Evolutionary conservation across 2,888 invertebrate genomes (phyloP), one percentile per base, ranked within the genome.

Genomic region (Hanleya hanleyi): DNA sequence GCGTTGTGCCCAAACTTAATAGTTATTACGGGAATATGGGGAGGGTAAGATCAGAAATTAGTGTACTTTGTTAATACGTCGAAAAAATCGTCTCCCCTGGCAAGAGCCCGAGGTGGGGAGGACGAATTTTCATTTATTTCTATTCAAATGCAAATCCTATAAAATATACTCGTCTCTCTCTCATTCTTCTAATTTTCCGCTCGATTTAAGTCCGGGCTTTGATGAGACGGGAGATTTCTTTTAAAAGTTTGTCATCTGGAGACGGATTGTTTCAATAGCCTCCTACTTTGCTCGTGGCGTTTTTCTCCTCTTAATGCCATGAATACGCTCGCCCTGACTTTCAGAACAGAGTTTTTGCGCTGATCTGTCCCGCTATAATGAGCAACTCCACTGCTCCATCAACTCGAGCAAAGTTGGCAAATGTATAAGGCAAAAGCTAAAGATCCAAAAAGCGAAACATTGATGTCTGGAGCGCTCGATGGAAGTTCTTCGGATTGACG

Each of bases 131-230:
- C 26, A 22, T 57, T 57, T 57, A 57, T 57, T 57, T 57, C 57
- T 29, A 57, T 57, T 57, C 57, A 57, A 15, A 57, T 57, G 57
- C 57, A 57, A 57, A 57, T 57, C 29, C 57, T 57, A 57, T 57
- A 57, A 57, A 22, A 57, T 57, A 57, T 57, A 57, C 57, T 32
- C 57, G 57, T 57, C 57, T 18, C 4, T 29, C 57, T 57, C 57
- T 32, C 57, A 32, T 57, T 32, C 12, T 4, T 29, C 57, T 57
- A 57, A 57, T 57, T 57, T 57, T 57, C 57, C 57, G 57, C 57
- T 57, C 57, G 57, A 57, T 57, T 57, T 57, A 57, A 57, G 57
- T 29, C 26, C 29, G 29, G 32, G 57, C 26, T 15, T 57, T 22
- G 57, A 57, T 29, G 57, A 29, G 57, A 57, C 22, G 32, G 26